A percentile compares a stretch with the other conserved stretches of the same genome.
Evolutionary conservation across 1,140 invertebrate species (phyloP).

Genomic region (Lordiphosa clarofinis): DNA sequence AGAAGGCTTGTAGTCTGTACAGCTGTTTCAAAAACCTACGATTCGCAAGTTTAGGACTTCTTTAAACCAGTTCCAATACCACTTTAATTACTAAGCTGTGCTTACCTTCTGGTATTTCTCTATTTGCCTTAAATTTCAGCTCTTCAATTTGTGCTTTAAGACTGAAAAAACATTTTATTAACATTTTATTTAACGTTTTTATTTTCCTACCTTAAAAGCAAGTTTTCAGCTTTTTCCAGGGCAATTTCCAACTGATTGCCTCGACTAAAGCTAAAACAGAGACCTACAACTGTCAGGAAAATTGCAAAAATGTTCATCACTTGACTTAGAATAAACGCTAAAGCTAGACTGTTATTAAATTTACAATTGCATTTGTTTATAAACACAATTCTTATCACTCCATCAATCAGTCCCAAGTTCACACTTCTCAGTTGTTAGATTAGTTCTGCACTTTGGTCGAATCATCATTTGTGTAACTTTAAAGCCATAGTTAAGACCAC

Average conservation of each 20-base stretch:
- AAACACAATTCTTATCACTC: too few relatives aligned
- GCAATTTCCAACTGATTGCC: constrained; percentile 6
- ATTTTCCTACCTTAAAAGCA: constrained; percentile 20
- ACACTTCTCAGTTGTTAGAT: constrained; percentile 4
- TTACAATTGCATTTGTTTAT: too few relatives aligned
- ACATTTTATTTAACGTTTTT: too few relatives aligned
- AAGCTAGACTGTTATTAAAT: constrained; percentile 9
- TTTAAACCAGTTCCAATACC: too few relatives aligned
- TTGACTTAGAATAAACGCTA: background rate
- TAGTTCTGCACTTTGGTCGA: constrained; percentile 49
- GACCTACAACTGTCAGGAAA: constrained; percentile 6
- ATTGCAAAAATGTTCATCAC: constrained; percentile 23
- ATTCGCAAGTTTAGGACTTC: too few relatives aligned
- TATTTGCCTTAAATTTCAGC: background rate
- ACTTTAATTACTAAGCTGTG: background rate
- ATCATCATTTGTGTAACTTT: constrained; percentile 62
- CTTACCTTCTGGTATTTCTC: background rate
- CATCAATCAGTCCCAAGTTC: background rate
- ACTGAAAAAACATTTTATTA: background rate
- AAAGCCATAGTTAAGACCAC: constrained; percentile 59
- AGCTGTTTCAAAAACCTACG: too few relatives aligned
- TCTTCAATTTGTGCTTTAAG: constrained; percentile 27
- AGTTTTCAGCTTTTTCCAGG: constrained; percentile 19
- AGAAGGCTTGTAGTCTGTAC: too few relatives aligned
- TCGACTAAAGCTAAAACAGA: background rate